Evolutionary conservation across 1,140 invertebrate species (phyloP).

Genomic region (Drosophila ananassae): DNA sequence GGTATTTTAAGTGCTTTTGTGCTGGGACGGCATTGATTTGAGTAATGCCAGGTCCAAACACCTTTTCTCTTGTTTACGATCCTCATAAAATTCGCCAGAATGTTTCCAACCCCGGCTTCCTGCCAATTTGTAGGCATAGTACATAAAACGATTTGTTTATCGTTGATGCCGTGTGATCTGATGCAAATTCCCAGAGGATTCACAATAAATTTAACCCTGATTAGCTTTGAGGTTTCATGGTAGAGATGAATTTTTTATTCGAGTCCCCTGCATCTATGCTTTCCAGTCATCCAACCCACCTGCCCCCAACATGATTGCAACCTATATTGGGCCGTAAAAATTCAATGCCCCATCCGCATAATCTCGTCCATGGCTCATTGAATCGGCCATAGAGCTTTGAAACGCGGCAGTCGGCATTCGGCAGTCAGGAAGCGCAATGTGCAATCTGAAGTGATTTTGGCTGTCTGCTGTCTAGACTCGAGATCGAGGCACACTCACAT

Average conservation of each 20-base stretch:
- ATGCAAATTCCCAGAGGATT: constrained; percentile 27
- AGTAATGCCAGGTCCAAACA: constrained; percentile 31
- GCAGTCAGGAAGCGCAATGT: constrained; percentile 78
- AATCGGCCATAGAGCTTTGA: constrained; percentile 4
- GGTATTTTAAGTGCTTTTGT: constrained; percentile 46
- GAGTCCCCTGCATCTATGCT: background rate
- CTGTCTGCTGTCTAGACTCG: constrained; percentile 75
- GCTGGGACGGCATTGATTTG: constrained; percentile 22
- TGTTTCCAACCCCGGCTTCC: constrained; percentile 8
- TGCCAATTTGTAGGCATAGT: constrained; percentile 25
- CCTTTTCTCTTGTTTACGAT: constrained; percentile 32
- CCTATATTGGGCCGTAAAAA: constrained; percentile 11
- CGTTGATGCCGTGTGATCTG: constrained; percentile 4
- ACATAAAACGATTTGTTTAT: constrained; percentile 31
- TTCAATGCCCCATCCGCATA: constrained; percentile 25
- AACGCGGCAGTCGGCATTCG: constrained; percentile 1
- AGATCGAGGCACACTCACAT: constrained; percentile 75
- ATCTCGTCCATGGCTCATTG: constrained; percentile 41
- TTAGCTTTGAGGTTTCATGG: constrained; percentile 22
- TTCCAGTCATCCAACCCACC: background rate
- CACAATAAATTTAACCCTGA: constrained; percentile 41
- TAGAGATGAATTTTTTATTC: constrained; percentile 37
- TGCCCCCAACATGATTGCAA: constrained; percentile 3
- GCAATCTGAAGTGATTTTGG: constrained; percentile 78
- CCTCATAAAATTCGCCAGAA: constrained; percentile 19